A percentile compares a stretch with the other conserved stretches of the same genome.
phyloP scores from a whole-genome alignment of 2,797 vertebrate species.

The Sebastes oblongus region DNA sequence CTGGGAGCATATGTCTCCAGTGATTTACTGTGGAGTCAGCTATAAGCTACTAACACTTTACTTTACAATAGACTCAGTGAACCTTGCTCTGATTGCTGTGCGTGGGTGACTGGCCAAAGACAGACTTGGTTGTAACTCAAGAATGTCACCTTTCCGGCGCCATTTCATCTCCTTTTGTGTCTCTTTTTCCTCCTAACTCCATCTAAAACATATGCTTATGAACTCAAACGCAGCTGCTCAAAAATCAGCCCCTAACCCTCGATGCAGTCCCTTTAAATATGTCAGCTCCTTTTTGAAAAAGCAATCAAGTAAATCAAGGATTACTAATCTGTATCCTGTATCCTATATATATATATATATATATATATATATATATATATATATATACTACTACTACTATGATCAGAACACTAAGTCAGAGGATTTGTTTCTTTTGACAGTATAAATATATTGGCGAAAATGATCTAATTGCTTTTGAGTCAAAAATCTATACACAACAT shows the following conservation, averaged over 20 bases:
- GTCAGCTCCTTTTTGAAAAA: background rate
- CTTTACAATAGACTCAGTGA: slow-evolving; percentile 26
- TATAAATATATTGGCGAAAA: background rate
- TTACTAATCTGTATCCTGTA: background rate
- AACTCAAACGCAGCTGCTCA: background rate
- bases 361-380: background rate
- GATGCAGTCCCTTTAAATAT: background rate
- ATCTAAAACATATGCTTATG: slow-evolving; percentile 1
- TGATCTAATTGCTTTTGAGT: background rate
- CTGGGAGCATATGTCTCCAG: background rate
- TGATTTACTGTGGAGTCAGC: slow-evolving; percentile 8
- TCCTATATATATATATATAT: background rate
- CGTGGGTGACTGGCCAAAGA: slow-evolving; percentile 31
- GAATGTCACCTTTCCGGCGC: slow-evolving; percentile 28
- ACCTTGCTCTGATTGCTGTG: slow-evolving; percentile 31
- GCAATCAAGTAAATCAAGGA: background rate
- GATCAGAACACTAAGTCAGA: background rate
- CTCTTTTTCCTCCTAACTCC: background rate
- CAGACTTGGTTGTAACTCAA: slow-evolving; percentile 19
- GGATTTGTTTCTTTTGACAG: background rate
- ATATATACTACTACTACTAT: background rate
- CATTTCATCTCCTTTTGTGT: background rate
- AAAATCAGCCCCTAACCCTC: background rate
- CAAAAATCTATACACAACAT: background rate
- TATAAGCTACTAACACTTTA: background rate